phyloP scores from a whole-genome alignment of 2,888 invertebrate genomes.

The Malthinus seriepunctatus region DNA sequence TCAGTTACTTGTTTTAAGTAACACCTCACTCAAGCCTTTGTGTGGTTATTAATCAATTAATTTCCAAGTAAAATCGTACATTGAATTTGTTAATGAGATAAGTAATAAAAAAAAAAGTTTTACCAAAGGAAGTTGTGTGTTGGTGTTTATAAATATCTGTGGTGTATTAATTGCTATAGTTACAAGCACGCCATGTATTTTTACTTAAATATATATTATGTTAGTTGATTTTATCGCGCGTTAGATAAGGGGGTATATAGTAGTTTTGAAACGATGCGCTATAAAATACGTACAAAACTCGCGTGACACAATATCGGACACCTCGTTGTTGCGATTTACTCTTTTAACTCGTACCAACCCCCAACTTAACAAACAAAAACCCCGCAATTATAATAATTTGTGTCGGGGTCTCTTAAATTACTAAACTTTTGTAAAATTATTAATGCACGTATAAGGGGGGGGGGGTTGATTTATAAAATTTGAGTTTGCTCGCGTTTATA shows the following conservation, averaged over 20 bases:
- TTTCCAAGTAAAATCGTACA: too few species aligned
- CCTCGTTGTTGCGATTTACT: slow-evolving; percentile 15
- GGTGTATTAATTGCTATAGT: slow-evolving; percentile 22
- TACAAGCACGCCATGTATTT: slow-evolving; percentile 16
- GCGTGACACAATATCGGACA: slow-evolving; percentile 20
- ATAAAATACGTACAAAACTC: slow-evolving; percentile 20
- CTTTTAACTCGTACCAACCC: slow-evolving; percentile 14
- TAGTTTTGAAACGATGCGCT: slow-evolving; percentile 25
- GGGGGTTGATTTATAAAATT: slow-evolving; percentile 3
- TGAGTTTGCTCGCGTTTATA: slow-evolving; percentile 8
- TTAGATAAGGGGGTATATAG: slow-evolving; percentile 22
- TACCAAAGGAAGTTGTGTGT: slow-evolving; percentile 20
- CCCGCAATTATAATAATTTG: slow-evolving; percentile 3
- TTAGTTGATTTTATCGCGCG: slow-evolving; percentile 25
- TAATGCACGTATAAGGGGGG: neutral
- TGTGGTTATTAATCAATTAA: too few species aligned
- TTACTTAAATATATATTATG: slow-evolving; percentile 15
- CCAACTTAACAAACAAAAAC: neutral
- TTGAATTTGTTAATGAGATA: too few species aligned
- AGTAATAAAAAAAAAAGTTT: too few species aligned
- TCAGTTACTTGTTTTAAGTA: too few species aligned
- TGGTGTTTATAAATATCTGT: slow-evolving; percentile 3
- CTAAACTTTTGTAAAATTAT: neutral
- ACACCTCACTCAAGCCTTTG: too few species aligned
- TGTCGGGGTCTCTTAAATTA: too few species aligned